phyloP scores from a whole-genome alignment of 2,888 invertebrate genomes.

The Andrena fulva region DNA sequence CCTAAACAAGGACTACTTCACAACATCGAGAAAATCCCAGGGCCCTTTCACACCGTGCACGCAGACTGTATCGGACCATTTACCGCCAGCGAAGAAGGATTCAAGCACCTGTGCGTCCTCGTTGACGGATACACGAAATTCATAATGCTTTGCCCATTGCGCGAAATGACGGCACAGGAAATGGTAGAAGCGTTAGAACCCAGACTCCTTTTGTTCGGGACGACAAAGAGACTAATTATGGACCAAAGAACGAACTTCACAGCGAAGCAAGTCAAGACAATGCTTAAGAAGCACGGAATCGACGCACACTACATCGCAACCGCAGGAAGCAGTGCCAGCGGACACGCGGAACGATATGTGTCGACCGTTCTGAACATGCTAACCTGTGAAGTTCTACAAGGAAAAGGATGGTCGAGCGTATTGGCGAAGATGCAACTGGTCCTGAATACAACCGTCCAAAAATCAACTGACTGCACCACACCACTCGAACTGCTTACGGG shows the following conservation, averaged over 20 bases:
- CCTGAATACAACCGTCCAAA: neutral
- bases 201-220: neutral
- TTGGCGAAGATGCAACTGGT: neutral
- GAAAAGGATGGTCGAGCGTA: slow-evolving; percentile 3
- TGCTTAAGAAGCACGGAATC: neutral
- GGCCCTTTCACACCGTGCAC: neutral
- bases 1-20: neutral
- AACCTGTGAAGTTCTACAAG: neutral
- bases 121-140: neutral
- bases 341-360: neutral
- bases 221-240: neutral
- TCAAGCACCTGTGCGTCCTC: neutral
- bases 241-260: neutral
- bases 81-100: neutral
- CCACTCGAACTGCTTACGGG: neutral
- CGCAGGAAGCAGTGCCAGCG: neutral
- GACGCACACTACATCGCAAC: neutral
- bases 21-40: neutral
- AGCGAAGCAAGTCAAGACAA: neutral
- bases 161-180: neutral
- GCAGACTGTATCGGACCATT: neutral
- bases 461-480: neutral
- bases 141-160: neutral
- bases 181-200: neutral
- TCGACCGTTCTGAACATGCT: neutral